These are phyloP conservation scores for Apostichopus parvimensis DNA, from an alignment of 35 echinoderm and acorn worm genomes.

Conservation along the genomic window DNA sequence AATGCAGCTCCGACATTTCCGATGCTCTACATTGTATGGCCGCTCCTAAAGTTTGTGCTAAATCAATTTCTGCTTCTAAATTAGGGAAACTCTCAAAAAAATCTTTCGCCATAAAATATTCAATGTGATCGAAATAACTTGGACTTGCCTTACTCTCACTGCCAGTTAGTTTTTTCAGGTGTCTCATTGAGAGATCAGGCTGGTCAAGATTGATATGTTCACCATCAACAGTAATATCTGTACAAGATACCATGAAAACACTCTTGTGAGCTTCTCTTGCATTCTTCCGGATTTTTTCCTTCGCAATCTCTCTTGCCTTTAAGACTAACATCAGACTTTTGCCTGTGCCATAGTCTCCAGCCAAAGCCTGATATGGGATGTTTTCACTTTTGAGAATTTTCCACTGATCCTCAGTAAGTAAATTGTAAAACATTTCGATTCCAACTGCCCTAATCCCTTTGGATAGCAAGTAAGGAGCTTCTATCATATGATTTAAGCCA, in stretches of 20 bases:
- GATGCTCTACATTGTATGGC: not conserved
- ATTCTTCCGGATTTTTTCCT: not conserved
- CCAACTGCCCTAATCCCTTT: not conserved
- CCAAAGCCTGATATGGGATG: constrained; percentile 7
- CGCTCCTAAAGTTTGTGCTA: not conserved
- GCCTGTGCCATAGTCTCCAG: constrained; percentile 35
- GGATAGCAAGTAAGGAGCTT: not conserved
- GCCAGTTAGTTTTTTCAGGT: not conserved
- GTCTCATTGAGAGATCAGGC: not conserved
- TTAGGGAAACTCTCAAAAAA: not conserved
- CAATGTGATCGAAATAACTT: constrained; percentile 47
- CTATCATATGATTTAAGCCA: not conserved
- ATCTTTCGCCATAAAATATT: not conserved
- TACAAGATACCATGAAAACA: constrained; percentile 19
- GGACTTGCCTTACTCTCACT: not conserved
- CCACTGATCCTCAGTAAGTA: not conserved
- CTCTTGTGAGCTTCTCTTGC: not conserved
- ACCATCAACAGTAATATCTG: constrained; percentile 37
- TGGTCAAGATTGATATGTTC: not conserved
- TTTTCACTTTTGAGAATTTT: not conserved
- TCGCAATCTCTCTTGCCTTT: not conserved
- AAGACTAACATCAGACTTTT: constrained; percentile 33
- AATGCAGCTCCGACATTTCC: not conserved
- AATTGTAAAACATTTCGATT: not conserved
- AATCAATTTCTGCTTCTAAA: not conserved